Base-by-base conservation (phyloP, 1,140 invertebrate genomes). In the Saccostrea cuccullata region DNA sequence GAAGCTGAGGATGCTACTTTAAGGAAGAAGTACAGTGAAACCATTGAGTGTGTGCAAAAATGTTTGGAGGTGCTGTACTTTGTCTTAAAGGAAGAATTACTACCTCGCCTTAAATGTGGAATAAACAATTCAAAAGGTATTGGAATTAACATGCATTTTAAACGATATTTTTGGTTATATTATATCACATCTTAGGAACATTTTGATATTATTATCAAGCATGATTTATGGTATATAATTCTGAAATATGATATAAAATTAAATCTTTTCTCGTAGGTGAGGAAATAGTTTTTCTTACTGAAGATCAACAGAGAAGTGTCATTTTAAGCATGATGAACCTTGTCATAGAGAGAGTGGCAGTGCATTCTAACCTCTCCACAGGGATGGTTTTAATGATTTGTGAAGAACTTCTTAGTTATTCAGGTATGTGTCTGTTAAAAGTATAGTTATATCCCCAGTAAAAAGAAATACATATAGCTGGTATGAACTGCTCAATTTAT, bases 361-460 rank as follows among this genome's bases (percentile, higher is more conserved):
- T 20, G 20, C 5, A 67, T 67, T 11, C 60, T 23, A n/a, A 20
- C 23, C 60, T 67, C 23, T n/a, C 60, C 9, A 23, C 60, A 20
- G 60, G 60, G 9, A 23, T n/a, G 23, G 23, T 20, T 67, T 23
- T 67, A 23, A 67, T 67, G 60, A 67, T 67, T 23, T 67, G 60
- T 67, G 20, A 67, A n/a, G 60, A 67, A 67, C 60, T 67, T 67
- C 23, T 67, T 23, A n/a, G 60, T 67, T 67, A 67, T 23, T 67
- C 8, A 6, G 23, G 60, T 67, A 67, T 67, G 60, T 23, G 47
- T 47, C 47, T 47, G 5, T 47, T 47, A 8, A 47, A 47, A 47
- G 47, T 47, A n/a, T n/a, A n/a, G n/a, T n/a, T n/a, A n/a, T 8
- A 9, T 47, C 6, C 5, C 9, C 40, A 47, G 2, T 47, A 2